phyloP scores from a whole-genome alignment of 2,113 vertebrate genomes.

The Ceuthmochares aereus region DNA sequence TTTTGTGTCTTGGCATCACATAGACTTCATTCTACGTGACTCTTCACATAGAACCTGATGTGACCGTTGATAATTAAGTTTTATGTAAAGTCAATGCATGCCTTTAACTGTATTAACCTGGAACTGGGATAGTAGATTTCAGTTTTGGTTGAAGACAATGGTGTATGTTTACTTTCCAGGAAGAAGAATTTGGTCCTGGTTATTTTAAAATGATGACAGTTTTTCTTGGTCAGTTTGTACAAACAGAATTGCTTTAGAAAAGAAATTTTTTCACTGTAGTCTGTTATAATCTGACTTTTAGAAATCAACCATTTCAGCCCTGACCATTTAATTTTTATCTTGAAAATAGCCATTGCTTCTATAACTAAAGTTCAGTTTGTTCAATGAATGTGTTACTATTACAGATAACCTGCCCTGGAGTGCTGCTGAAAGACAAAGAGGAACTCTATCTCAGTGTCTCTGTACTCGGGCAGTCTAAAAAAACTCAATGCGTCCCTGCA shows the following conservation, averaged over 20 bases:
- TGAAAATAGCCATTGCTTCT: conserved; percentile 16
- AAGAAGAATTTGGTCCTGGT: neutral
- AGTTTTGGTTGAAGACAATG: neutral
- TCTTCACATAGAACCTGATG: neutral
- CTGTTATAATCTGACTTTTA: neutral
- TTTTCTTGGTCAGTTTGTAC: neutral
- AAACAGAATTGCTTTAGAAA: neutral
- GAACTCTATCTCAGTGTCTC: conserved; percentile 88
- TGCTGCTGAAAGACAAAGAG: conserved; percentile 81
- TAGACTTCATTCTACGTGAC: neutral
- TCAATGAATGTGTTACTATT: conserved; percentile 52
- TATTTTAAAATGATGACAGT: conserved; percentile 13
- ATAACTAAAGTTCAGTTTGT: neutral
- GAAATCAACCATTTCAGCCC: conserved; percentile 22
- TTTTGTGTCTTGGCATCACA: neutral
- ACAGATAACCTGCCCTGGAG: conserved; percentile 91
- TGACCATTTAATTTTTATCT: conserved; percentile 36
- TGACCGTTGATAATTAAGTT: conserved; percentile 1
- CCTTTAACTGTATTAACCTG: neutral
- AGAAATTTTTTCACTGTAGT: neutral
- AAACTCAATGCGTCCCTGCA: conserved; percentile 83
- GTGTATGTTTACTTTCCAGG: neutral
- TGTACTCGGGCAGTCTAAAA: conserved; percentile 89
- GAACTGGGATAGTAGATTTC: neutral
- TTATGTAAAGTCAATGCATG: neutral